phyloP scores from a whole-genome alignment of 2,888 invertebrate species.

The Selenia dentaria region DNA sequence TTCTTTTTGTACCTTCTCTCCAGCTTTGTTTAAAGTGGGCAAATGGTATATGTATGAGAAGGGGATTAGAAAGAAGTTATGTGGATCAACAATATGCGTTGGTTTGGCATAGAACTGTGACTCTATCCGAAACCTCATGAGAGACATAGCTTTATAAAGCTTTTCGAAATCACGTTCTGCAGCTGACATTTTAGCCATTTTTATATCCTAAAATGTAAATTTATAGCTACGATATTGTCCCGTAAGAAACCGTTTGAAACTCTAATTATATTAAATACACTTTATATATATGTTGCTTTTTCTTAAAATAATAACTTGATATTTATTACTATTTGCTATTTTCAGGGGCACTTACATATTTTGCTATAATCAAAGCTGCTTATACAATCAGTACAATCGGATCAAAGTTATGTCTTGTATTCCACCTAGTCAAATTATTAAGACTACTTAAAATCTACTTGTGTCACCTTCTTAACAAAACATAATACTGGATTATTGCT shows the following conservation, averaged over 20 bases:
- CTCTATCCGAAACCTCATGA: neutral
- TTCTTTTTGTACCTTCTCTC: neutral
- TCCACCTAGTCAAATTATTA: too few relatives aligned
- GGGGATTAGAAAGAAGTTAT: slow-evolving; percentile 14
- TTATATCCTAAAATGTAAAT: neutral
- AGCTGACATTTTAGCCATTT: neutral
- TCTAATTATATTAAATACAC: neutral
- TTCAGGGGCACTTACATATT: too few relatives aligned
- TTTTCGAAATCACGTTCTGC: neutral
- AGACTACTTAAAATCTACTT: too few relatives aligned
- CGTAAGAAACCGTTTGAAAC: slow-evolving; percentile 2
- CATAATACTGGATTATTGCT: too few relatives aligned
- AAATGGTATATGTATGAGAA: neutral
- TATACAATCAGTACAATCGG: too few relatives aligned
- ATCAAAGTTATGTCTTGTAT: too few relatives aligned
- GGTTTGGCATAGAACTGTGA: slow-evolving; percentile 5
- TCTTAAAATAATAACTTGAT: too few relatives aligned
- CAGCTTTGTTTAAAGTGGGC: slow-evolving; percentile 1
- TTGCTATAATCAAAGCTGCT: too few relatives aligned
- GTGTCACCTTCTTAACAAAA: too few relatives aligned
- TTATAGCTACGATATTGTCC: too few relatives aligned
- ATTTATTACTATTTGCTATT: too few relatives aligned
- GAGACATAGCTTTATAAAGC: neutral
- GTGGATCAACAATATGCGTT: slow-evolving; percentile 8
- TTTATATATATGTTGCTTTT: too few relatives aligned